These are phyloP conservation scores for Dolomedes plantarius DNA, from an alignment of 2,888 invertebrate species.

Conservation along the genomic window DNA sequence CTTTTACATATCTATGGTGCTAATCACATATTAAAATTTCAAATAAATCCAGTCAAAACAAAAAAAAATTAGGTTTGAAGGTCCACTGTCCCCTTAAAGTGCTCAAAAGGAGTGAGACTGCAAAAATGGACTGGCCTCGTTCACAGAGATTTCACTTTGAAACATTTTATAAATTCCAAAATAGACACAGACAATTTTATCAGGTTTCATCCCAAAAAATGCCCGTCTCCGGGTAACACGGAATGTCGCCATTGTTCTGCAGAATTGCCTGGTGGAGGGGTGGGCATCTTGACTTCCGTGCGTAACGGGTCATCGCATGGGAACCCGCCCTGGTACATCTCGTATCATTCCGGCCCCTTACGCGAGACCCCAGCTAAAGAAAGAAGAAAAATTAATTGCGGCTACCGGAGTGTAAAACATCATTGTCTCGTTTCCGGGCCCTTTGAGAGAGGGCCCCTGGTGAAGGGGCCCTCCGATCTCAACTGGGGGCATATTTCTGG, in stretches of 20 bases:
- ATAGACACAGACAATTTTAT: too few species aligned
- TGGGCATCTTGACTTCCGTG: neutral
- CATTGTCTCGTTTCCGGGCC: constrained; percentile 63
- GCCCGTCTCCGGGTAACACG: neutral
- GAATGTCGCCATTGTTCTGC: neutral
- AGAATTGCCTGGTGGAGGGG: neutral
- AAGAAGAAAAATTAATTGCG: neutral
- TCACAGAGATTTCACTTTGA: too few species aligned
- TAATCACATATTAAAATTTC: too few species aligned
- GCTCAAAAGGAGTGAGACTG: too few species aligned
- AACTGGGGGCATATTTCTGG: constrained; percentile 39
- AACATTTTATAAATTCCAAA: too few species aligned
- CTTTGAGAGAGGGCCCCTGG: constrained; percentile 12
- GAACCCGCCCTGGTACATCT: neutral
- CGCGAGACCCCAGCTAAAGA: neutral
- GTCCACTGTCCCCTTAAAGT: too few species aligned
- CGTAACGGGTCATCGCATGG: neutral
- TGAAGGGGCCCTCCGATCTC: constrained; percentile 34
- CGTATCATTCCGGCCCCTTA: neutral
- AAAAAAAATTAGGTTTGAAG: too few species aligned
- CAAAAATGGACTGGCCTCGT: too few species aligned
- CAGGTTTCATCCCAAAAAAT: too few species aligned
- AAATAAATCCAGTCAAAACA: too few species aligned
- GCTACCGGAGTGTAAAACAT: constrained; percentile 5
- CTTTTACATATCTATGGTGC: too few species aligned